Conservation (phyloP, 2,797 vertebrate species). For the Enteromius unitaeniatus region DNA sequence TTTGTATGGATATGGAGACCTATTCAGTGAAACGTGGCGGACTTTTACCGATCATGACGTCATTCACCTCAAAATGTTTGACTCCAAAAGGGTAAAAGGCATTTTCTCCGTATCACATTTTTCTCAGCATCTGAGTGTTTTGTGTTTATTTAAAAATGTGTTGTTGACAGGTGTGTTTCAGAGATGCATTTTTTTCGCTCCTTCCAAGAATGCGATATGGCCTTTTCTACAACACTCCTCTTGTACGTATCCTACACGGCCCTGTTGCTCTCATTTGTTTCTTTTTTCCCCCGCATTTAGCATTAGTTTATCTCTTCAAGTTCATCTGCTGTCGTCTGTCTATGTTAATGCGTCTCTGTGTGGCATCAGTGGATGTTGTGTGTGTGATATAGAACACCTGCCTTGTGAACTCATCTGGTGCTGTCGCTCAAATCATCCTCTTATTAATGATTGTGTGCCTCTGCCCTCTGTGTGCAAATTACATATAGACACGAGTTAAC, state of each 20-base stretch:
- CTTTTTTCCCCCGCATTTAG: slow-evolving; percentile 22
- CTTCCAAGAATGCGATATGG: slow-evolving; percentile 96
- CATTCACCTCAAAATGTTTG: slow-evolving; percentile 93
- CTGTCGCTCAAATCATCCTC: slow-evolving; percentile 62
- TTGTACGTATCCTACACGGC: slow-evolving; percentile 80
- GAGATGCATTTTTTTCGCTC: slow-evolving; percentile 90
- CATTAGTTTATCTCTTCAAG: slow-evolving; percentile 22
- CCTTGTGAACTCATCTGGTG: slow-evolving; percentile 31
- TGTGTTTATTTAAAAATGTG: not conserved
- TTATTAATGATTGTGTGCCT: slow-evolving; percentile 65
- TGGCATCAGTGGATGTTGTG: not conserved
- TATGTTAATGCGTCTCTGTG: slow-evolving; percentile 16
- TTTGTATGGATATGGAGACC: slow-evolving; percentile 91
- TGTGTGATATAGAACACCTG: slow-evolving; percentile 25
- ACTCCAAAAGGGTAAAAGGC: slow-evolving; percentile 89
- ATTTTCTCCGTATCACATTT: slow-evolving; percentile 2
- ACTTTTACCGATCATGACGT: slow-evolving; percentile 90
- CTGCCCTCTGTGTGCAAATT: slow-evolving; percentile 56
- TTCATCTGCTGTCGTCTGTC: slow-evolving; percentile 20
- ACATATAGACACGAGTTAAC: slow-evolving; percentile 29
- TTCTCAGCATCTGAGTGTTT: not conserved
- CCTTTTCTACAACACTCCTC: slow-evolving; percentile 95
- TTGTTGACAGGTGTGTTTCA: slow-evolving; percentile 89
- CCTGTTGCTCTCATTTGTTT: slow-evolving; percentile 32
- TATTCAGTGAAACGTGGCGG: slow-evolving; percentile 93